A percentile compares a stretch with the other conserved stretches of the same genome.
Conservation (phyloP, 2,888 invertebrate species). For the Idaea straminata region DNA sequence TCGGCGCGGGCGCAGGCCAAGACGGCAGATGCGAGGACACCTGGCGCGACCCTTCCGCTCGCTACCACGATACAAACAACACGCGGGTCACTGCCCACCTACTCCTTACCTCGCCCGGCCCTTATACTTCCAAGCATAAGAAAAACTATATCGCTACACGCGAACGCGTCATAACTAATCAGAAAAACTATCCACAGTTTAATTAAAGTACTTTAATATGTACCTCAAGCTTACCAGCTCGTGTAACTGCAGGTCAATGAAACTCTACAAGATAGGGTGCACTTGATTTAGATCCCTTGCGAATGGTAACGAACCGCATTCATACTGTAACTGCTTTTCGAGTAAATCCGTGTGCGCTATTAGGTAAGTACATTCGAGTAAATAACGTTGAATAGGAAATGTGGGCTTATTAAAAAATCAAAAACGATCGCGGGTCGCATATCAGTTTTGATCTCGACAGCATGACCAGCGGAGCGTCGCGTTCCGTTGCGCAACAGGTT, state of each 20-base stretch:
- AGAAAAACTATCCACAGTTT: constrained; percentile 53
- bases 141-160: constrained; percentile 69
- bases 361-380: constrained; percentile 6
- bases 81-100: constrained; percentile 74
- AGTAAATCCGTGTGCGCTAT: constrained; percentile 7
- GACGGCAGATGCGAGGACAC: constrained; percentile 77
- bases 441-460: constrained; percentile 63
- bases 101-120: constrained; percentile 58
- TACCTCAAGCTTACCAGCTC: constrained; percentile 42
- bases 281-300: constrained; percentile 38
- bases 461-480: constrained; percentile 67
- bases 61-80: constrained; percentile 45
- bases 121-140: constrained; percentile 49
- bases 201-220: constrained; percentile 39
- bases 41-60: constrained; percentile 77
- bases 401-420: constrained; percentile 58
- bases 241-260: constrained; percentile 47
- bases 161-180: constrained; percentile 62
- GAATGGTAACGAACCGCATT: constrained; percentile 34
- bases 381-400: constrained; percentile 33
- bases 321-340: background rate
- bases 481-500: constrained; percentile 78
- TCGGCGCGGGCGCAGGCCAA: constrained; percentile 41
- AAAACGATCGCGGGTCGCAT: constrained; percentile 55
- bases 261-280: constrained; percentile 43